phyloP scores from a whole-genome alignment of 1,140 invertebrate species.

The Lepidurus arcticus region DNA sequence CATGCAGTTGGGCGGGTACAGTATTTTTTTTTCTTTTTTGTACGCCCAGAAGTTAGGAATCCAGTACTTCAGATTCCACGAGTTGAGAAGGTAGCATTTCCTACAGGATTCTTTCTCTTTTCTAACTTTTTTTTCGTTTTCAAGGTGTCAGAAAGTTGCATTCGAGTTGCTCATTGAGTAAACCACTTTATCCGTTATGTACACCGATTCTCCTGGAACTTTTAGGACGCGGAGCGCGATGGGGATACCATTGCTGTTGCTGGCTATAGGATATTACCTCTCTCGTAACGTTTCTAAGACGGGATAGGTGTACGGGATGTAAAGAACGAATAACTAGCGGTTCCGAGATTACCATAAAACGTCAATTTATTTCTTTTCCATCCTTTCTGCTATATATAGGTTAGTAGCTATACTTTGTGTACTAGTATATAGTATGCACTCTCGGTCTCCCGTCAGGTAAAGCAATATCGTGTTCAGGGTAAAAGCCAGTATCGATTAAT shows the following conservation, averaged over 20 bases:
- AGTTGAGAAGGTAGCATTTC: neutral
- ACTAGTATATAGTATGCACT: no score
- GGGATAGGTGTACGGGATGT: no score
- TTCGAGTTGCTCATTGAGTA: neutral
- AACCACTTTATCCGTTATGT: neutral
- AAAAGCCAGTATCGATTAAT: conserved; percentile 3
- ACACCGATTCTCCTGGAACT: neutral
- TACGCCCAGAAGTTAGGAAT: neutral
- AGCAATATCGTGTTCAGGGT: neutral
- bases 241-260: neutral
- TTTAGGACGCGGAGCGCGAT: neutral
- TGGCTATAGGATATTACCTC: neutral
- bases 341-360: neutral
- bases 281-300: neutral
- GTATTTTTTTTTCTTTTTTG: neutral
- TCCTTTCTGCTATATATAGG: neutral
- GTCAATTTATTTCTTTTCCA: neutral
- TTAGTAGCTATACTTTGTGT: no score
- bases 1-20: neutral
- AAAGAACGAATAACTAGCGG: neutral
- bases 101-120: neutral
- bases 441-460: no score
- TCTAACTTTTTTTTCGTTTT: neutral
- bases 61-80: neutral
- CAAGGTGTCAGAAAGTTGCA: neutral